Evolutionary conservation across 1,140 invertebrate species (phyloP), one percentile per base, ranked within the genome.

Genomic region (Scaptomyza pallida): DNA sequence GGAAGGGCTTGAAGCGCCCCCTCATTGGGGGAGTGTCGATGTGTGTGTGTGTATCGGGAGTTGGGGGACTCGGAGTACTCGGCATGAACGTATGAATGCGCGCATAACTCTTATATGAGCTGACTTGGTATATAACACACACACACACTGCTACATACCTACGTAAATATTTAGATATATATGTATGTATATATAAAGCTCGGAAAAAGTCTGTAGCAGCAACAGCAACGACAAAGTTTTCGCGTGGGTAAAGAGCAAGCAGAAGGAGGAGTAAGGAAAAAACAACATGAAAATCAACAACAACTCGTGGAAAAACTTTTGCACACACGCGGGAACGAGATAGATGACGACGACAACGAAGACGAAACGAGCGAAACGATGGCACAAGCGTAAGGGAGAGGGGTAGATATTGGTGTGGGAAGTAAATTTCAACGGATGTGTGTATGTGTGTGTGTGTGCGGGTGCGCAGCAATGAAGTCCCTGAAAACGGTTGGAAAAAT

Each of bases 281-380:
- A 56, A 59, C 2, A 37, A 59, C 55, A 64, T 64, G 50, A 55
- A 83, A 86, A 85, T 68, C 69, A 86, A 72, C 63, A 72, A 52
- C 48, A 65, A 72, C 43, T 70, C 70, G 81, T 69, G 78, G 73
- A 86, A 86, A 85, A 88, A 81, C 48, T 86, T 86, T 75, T 21
- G 47, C 77, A 75, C 77, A 86, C 48, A 86, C 77, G 82, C 59
- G 65, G 59, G 73, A 86, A 80, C 55, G 81, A 77, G 81, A 86
- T 77, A 75, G 82, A 69, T 86, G 82, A 74, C 64, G 69, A 74
- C 64, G 69, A 64, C 69, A 67, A 68, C 71, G 56, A 76, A 71
- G 68, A 82, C 65, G 69, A 68, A 50, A 37, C 51, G 62, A 37
- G 12, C 12, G n/a, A n/a, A 1, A 77, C 35, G 54, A 73, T 41